Base-by-base conservation (phyloP, 30 jellyfish, hydroid and myxozoan genomes). In the Hydractinia echinata region DNA sequence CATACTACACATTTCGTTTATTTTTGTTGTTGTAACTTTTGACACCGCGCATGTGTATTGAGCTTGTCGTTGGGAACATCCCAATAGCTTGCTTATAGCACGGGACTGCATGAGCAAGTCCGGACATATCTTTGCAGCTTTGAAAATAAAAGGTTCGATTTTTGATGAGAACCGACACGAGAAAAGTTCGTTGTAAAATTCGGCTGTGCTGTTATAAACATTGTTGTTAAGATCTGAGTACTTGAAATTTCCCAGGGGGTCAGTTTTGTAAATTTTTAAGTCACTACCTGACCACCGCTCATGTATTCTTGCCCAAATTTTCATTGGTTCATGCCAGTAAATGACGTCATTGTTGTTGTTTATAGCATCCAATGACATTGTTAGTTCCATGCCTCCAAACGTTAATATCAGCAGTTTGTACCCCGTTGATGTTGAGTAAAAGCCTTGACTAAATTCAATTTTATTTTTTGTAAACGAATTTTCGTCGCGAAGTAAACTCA, bases 261-360 rank as follows among this genome's bases (percentile, higher is more conserved):
- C 74, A 6, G 4, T 51, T 7, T 64, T 0, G 7, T n/a, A 64
- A 51, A 64, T 64, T 44, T 44, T n/a, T 44, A 64, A 3, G 51
- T 64, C 39, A 8, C 10, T 64, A 6, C 74, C 8, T 6, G 51
- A 51, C 19, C 7, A 64, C 7, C 16, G 9, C 8, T 13, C 51
- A 64, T 64, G 9, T 6, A 64, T 64, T 64, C 18, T 7, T 51
- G 19, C 8, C 74, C 74, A 64, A n/a, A 64, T 6, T 64, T 7
- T 64, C 74, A 64, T 64, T 64, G 74, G 74, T 13, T 64, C 74
- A 13, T 64, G 74, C 74, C 74, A 64, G 39, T 64, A 64, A n/a
- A 64, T 64, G 74, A 64, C 39, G 18, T 64, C 74, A 64, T 64
- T 6, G 74, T n/a, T n/a, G 16, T 64, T 64, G 39, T 64, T 64